Base-by-base conservation (phyloP, 2,888 invertebrate species). In the Idaea dimidiata region DNA sequence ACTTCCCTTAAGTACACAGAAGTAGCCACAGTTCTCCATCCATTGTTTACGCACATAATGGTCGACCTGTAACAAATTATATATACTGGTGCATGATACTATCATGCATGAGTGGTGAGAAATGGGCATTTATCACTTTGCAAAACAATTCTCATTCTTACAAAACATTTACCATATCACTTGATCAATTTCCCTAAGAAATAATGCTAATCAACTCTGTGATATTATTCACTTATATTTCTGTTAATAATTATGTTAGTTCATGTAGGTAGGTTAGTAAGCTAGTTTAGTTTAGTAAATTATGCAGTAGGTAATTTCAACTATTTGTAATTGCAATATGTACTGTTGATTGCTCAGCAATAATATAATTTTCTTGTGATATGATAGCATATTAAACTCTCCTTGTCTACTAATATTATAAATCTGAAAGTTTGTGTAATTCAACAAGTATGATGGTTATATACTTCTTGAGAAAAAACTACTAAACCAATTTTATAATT, bases 11-110 rank as follows among this genome's bases (percentile, higher is more conserved):
- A 86, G 57, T 94, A 91, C 72, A 91, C 89, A 57, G 94, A 94
- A 79, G 91, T 93, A 17, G 93, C 92, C 54, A 93, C 91, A 8
- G 92, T 93, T 32, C 83, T 94, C 61, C 93, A 94, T 77, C 91
- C 93, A 69, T 85, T 94, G n/a, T 95, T 94, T 78, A 94, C 95
- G 66, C 94, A 94, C 86, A 91, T 94, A 78, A 88, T 94, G 81
- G 94, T 94, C 62, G 94, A 94, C 74, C 80, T 84, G 89, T 88
- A 89, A 80, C 81, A 81, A 83, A 84, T 81, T 78, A 62, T 69
- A 18, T 66, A 1, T 24, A 24, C 1, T 24, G 24, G 24, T 24
- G 5, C n/a, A 24, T 24, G 24, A 5, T 24, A 24, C 3, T 24
- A 24, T 24, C 24, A 24, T n/a, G n/a, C n/a, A 24, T 24, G n/a